These are phyloP conservation scores for Asobara japonica DNA, from an alignment of 1,140 invertebrate genomes.

Conservation along the genomic window DNA sequence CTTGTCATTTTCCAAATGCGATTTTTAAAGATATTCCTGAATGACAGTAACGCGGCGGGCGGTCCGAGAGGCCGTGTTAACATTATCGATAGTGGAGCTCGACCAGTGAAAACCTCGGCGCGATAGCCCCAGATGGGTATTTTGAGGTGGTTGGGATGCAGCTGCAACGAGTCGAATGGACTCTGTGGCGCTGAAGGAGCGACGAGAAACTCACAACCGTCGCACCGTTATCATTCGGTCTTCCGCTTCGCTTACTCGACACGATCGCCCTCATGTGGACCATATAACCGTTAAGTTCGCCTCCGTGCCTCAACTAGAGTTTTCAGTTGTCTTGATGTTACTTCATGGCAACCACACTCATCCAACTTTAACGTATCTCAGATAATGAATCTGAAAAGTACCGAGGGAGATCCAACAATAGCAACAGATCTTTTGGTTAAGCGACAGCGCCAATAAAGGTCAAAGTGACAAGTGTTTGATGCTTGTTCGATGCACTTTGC, in stretches of 20 bases:
- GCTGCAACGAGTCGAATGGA: neutral
- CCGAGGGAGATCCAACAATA: neutral
- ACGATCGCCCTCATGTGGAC: constrained; percentile 22
- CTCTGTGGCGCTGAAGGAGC: constrained; percentile 14
- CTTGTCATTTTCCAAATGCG: too few relatives aligned
- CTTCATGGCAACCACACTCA: constrained; percentile 1
- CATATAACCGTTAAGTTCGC: constrained; percentile 23
- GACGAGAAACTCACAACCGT: constrained; percentile 22
- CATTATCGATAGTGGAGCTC: neutral
- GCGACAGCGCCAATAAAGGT: neutral
- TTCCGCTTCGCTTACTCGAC: constrained; percentile 29
- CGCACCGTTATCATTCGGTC: constrained; percentile 24
- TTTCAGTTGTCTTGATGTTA: neutral
- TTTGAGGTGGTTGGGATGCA: neutral
- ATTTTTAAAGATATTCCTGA: too few relatives aligned
- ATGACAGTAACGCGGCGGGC: neutral
- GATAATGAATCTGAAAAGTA: neutral
- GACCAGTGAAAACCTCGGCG: neutral
- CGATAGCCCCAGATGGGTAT: neutral
- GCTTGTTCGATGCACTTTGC: too few relatives aligned
- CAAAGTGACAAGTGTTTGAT: too few relatives aligned
- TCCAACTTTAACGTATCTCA: constrained; percentile 8
- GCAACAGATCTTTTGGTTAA: neutral
- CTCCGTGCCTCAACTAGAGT: constrained; percentile 1
- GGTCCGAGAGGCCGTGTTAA: neutral